These are phyloP conservation scores for Trichosurus vulpecula DNA, from an alignment of 2,797 vertebrate genomes.

Conservation along the genomic window DNA sequence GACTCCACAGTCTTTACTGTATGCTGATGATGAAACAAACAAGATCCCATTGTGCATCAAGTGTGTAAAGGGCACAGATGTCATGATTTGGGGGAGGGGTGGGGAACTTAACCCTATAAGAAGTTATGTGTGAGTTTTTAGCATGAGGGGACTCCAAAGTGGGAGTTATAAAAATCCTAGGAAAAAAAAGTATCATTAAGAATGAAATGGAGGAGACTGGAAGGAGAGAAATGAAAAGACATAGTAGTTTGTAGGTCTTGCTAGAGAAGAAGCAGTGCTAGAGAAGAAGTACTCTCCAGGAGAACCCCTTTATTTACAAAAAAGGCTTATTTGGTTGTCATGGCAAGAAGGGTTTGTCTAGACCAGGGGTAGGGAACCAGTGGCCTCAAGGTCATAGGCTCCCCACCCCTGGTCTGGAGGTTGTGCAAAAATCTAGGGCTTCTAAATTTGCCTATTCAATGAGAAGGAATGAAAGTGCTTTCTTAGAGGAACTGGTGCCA, in stretches of 20 bases:
- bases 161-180: neutral
- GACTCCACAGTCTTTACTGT: neutral
- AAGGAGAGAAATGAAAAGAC: neutral
- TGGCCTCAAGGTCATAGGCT: too few species aligned
- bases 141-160: neutral
- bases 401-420: neutral
- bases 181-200: neutral
- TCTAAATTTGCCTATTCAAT: neutral
- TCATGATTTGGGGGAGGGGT: neutral
- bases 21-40: neutral
- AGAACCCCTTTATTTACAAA: neutral
- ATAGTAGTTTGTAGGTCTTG: neutral
- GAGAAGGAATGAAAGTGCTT: neutral
- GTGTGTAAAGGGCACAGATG: neutral
- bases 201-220: neutral
- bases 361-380: too few species aligned
- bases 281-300: neutral
- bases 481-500: neutral
- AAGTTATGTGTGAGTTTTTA: neutral
- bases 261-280: neutral
- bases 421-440: neutral
- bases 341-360: neutral
- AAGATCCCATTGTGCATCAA: neutral
- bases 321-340: neutral
- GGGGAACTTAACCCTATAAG: neutral